phyloP scores from a whole-genome alignment of 2,888 invertebrate species.

The Penaeus monodon region DNA sequence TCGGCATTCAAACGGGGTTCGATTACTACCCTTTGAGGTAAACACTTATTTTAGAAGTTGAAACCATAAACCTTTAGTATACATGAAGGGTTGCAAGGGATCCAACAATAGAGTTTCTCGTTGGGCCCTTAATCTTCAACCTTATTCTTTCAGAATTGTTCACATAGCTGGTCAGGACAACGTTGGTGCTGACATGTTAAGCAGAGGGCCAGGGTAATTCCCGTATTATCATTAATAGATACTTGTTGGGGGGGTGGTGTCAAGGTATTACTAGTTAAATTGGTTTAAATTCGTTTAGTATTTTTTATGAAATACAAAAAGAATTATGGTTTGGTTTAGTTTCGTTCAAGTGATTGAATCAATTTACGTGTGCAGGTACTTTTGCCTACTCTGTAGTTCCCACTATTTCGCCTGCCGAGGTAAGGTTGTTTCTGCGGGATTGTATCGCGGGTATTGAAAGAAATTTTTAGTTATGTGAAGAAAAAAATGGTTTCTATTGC shows the following conservation, averaged over 20 bases:
- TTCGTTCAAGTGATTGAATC: too few species aligned
- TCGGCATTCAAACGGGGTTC: conserved; percentile 1
- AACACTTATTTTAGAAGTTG: conserved; percentile 16
- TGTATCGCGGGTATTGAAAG: neutral
- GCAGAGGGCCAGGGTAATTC: neutral
- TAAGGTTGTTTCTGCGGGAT: too few species aligned
- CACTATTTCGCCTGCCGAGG: too few species aligned
- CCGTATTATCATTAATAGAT: neutral
- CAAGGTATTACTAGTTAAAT: neutral
- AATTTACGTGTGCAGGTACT: too few species aligned
- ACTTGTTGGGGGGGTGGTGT: neutral
- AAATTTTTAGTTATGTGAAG: neutral
- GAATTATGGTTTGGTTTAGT: neutral
- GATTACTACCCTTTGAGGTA: conserved; percentile 12
- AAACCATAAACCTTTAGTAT: conserved; percentile 28
- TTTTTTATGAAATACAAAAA: neutral
- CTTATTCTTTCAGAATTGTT: conserved; percentile 6
- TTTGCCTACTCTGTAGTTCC: too few species aligned
- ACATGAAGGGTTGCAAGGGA: conserved; percentile 9
- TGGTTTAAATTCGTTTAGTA: neutral
- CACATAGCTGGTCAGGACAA: conserved; percentile 24
- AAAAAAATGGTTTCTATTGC: too few species aligned
- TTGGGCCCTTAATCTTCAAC: conserved; percentile 15
- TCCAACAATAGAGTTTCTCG: neutral
- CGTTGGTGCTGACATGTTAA: conserved; percentile 6